phyloP scores from a whole-genome alignment of 2,113 vertebrate genomes.

The Andinoacara biseriatus region DNA sequence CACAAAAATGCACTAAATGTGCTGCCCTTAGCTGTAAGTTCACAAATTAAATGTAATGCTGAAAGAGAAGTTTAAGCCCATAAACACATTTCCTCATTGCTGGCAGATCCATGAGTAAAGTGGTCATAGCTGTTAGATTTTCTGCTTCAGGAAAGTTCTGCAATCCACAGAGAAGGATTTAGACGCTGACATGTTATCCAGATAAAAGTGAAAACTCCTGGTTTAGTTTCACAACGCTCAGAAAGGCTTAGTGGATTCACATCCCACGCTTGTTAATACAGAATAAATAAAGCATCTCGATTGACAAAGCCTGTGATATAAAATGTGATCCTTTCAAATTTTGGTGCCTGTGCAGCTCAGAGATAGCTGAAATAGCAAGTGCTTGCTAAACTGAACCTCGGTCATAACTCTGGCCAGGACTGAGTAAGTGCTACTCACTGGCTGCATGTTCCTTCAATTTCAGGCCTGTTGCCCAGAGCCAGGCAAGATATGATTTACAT shows the following conservation, averaged over 20 bases:
- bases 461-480: slow-evolving; percentile 27
- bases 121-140: not conserved
- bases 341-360: not conserved
- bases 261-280: not conserved
- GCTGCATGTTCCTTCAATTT: slow-evolving; percentile 26
- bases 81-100: not conserved
- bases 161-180: not conserved
- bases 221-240: not conserved
- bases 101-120: slow-evolving; percentile 2
- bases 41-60: not conserved
- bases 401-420: slow-evolving; percentile 39
- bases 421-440: slow-evolving; percentile 51
- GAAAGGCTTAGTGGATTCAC: slow-evolving; percentile 1
- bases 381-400: slow-evolving; percentile 15
- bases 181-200: not conserved
- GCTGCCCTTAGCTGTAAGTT: too few species aligned
- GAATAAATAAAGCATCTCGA: not conserved
- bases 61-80: not conserved
- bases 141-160: not conserved
- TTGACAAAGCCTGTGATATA: not conserved
- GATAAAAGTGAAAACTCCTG: not conserved
- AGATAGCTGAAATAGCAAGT: slow-evolving; percentile 11
- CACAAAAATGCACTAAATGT: too few species aligned
- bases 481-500: slow-evolving; percentile 70
- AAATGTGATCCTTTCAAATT: not conserved